Percentiles rank a stretch among this genome's conserved stretches.
Evolutionary conservation across 1,140 invertebrate genomes (phyloP).

Genomic region (Drosophila gunungcola): DNA sequence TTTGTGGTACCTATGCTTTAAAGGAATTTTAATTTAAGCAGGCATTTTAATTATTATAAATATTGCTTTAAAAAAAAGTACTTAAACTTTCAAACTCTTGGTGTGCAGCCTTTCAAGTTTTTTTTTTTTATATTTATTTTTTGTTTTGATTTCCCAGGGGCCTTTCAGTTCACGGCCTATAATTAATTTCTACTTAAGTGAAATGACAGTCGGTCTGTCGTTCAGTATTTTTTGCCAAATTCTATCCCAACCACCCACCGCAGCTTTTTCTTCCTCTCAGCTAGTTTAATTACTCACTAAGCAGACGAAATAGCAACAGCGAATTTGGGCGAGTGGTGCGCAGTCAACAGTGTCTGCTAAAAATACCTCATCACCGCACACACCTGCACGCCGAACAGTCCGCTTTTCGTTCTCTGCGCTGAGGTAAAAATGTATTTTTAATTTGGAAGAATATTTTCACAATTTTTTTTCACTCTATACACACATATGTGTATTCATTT

Average conservation of each 20-base stretch:
- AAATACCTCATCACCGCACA: conserved; percentile 75
- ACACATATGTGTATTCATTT: conserved; percentile 21
- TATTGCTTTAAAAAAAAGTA: background rate
- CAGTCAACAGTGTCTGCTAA: conserved; percentile 56
- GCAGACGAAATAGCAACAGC: conserved; percentile 50
- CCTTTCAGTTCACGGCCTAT: conserved; percentile 57
- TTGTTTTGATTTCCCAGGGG: conserved; percentile 12
- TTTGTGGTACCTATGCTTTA: background rate
- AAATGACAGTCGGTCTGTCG: conserved; percentile 67
- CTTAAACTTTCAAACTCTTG: background rate
- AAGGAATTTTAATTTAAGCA: conserved; percentile 7
- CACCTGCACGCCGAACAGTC: conserved; percentile 62
- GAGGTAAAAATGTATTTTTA: conserved; percentile 82
- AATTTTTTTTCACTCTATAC: conserved; percentile 34
- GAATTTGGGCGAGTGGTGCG: conserved; percentile 70
- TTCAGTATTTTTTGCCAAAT: conserved; percentile 17
- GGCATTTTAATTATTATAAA: background rate
- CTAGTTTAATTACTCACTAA: conserved; percentile 81
- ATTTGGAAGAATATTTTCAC: conserved; percentile 76
- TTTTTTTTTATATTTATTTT: conserved; percentile 23
- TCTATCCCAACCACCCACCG: conserved; percentile 4
- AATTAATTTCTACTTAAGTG: conserved; percentile 81
- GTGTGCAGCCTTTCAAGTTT: background rate
- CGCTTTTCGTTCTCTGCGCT: conserved; percentile 36
- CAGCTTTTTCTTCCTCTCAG: conserved; percentile 15